phyloP scores from a whole-genome alignment of 2,113 vertebrate genomes.

The Todiramphus chloris region DNA sequence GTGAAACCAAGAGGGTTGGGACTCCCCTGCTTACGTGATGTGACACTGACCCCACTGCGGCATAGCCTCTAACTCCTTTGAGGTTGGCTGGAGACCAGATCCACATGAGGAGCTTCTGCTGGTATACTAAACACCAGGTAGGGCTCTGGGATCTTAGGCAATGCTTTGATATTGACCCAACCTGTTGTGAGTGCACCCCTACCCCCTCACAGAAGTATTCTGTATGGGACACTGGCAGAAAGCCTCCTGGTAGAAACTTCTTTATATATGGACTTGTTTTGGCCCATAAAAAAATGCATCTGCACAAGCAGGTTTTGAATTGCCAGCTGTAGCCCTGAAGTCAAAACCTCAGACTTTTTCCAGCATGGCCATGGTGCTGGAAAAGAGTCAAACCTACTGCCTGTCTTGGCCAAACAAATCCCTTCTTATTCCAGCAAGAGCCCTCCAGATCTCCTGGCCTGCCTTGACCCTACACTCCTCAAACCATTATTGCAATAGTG shows the following conservation, averaged over 20 bases:
- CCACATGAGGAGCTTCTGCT: background rate
- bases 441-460: slow-evolving; percentile 27
- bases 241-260: background rate
- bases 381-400: slow-evolving; percentile 25
- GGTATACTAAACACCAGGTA: background rate
- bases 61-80: background rate
- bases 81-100: background rate
- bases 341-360: slow-evolving; percentile 32
- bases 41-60: background rate
- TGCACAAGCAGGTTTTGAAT: background rate
- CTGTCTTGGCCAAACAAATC: background rate
- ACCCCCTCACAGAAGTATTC: background rate
- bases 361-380: background rate
- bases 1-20: no score
- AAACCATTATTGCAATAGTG: background rate
- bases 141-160: background rate
- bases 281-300: background rate
- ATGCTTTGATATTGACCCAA: background rate
- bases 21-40: background rate
- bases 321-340: background rate
- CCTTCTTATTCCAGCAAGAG: slow-evolving; percentile 12
- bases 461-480: background rate
- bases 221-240: background rate
- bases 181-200: background rate
- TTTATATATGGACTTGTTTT: slow-evolving; percentile 16